phyloP scores from a whole-genome alignment of 2,113 vertebrate species.

The Spilogale gracilis region DNA sequence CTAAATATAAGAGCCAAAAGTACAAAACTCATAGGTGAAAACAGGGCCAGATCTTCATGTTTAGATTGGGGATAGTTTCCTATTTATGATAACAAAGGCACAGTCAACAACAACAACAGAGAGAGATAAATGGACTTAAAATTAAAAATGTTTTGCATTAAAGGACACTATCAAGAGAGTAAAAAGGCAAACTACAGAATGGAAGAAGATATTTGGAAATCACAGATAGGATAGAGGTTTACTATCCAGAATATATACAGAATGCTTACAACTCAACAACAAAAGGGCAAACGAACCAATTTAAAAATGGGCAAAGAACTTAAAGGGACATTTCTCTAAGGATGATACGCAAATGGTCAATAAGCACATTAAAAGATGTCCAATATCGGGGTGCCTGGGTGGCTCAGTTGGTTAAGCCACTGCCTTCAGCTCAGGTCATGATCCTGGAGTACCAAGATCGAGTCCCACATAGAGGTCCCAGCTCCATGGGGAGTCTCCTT shows the following conservation, averaged over 20 bases:
- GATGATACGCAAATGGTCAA: background rate
- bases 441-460: too few relatives aligned
- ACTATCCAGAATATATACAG: background rate
- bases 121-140: background rate
- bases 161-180: background rate
- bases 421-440: too few relatives aligned
- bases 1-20: constrained; percentile 30
- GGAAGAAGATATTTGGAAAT: constrained; percentile 6
- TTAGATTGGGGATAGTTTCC: background rate
- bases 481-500: too few relatives aligned
- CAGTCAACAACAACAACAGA: background rate
- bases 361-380: background rate
- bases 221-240: background rate
- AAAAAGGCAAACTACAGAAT: background rate
- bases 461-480: too few relatives aligned
- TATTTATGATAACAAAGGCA: background rate
- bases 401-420: too few relatives aligned
- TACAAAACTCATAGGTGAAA: constrained; percentile 8
- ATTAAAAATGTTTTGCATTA: background rate
- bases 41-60: background rate
- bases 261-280: background rate
- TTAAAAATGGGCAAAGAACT: constrained; percentile 24
- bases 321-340: background rate
- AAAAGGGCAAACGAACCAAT: background rate
- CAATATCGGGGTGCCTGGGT: too few relatives aligned